Conservation (phyloP, 2,113 vertebrate species). For the Apodemus sylvaticus region DNA sequence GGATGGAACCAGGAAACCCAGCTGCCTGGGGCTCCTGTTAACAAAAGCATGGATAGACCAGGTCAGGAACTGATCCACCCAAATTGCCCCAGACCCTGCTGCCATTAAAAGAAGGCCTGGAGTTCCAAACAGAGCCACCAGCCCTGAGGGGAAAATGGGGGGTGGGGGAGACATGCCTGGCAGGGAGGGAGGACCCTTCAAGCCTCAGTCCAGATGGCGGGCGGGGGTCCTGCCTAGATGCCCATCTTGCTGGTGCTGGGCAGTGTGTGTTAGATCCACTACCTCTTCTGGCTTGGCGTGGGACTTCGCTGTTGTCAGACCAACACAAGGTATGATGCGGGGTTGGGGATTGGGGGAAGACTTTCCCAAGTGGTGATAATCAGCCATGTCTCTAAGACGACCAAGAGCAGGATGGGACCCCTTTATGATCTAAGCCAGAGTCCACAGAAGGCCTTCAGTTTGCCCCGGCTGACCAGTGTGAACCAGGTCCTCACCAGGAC, state of each 20-base stretch:
- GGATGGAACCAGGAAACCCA: background rate
- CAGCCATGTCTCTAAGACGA: fast-evolving
- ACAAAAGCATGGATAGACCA: background rate
- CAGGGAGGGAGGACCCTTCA: background rate
- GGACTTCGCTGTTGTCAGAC: background rate
- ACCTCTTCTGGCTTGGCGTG: background rate
- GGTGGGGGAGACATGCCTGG: background rate
- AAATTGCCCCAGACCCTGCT: background rate
- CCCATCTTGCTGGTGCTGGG: background rate
- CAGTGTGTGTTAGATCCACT: background rate
- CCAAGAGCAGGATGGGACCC: background rate
- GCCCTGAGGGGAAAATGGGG: background rate
- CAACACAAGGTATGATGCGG: background rate
- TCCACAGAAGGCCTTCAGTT: background rate
- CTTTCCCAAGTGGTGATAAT: background rate
- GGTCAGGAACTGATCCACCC: background rate
- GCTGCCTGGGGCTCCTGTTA: background rate
- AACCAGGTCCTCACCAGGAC: background rate
- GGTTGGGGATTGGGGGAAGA: too few relatives aligned
- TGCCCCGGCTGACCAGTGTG: background rate
- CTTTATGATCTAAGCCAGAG: background rate
- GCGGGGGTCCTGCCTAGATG: background rate
- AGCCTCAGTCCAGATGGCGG: background rate
- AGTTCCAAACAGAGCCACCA: background rate
- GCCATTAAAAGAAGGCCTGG: background rate